A percentile compares a stretch with the other conserved stretches of the same genome.
phyloP scores from a whole-genome alignment of 1,140 invertebrate species.

The Eumeta japonica region DNA sequence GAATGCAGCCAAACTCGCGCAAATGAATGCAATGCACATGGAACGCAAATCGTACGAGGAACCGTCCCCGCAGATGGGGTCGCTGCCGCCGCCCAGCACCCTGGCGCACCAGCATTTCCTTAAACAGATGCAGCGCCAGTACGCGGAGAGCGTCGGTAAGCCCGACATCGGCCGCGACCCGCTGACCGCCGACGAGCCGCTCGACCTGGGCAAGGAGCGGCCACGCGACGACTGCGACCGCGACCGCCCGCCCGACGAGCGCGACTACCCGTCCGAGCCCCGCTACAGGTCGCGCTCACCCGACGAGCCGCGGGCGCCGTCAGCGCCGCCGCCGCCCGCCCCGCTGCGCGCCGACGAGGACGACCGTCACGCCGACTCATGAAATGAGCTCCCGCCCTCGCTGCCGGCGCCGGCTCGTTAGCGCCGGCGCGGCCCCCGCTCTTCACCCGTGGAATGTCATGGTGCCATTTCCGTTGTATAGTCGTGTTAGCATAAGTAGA shows the following conservation, averaged over 20 bases:
- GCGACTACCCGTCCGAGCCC: too few species aligned
- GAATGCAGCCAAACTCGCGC: conserved; percentile 69
- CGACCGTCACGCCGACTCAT: conserved; percentile 34
- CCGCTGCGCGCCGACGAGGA: conserved; percentile 27
- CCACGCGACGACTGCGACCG: conserved; percentile 34
- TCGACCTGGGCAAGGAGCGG: conserved; percentile 51
- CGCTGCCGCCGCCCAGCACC: conserved; percentile 46
- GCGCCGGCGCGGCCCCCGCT: conserved; percentile 7
- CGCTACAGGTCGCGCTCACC: too few species aligned
- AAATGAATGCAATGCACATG: conserved; percentile 68
- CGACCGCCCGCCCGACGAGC: too few species aligned
- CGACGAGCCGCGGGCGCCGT: too few species aligned
- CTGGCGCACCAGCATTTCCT: conserved; percentile 59
- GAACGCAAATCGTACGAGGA: conserved; percentile 56
- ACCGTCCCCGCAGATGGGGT: conserved; percentile 47
- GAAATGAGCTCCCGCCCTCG: conserved; percentile 23
- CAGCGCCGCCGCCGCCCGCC: too few species aligned
- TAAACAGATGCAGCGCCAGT: conserved; percentile 62
- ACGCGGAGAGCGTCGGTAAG: conserved; percentile 41
- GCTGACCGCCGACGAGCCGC: conserved; percentile 43
- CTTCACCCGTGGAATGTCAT: conserved; percentile 52
- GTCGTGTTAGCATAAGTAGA: conserved; percentile 30
- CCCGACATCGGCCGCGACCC: conserved; percentile 46
- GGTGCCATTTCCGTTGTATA: conserved; percentile 47
- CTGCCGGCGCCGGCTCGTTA: background rate